Percentiles rank a stretch among this genome's conserved stretches.
These are phyloP conservation scores for Eciton burchellii DNA, from an alignment of 1,140 invertebrate species.

Conservation along the genomic window DNA sequence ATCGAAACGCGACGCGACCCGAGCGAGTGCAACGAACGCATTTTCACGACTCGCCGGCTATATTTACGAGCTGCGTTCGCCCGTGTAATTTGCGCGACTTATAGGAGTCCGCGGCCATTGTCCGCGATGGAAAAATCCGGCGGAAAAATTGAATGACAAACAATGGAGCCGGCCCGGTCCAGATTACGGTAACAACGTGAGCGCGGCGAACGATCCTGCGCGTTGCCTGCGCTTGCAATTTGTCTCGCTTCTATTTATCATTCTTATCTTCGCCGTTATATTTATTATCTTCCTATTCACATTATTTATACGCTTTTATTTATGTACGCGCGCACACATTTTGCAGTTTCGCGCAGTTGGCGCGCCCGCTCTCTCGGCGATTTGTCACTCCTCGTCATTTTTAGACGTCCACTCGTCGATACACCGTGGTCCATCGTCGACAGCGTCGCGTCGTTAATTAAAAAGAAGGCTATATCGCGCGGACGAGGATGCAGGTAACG, in stretches of 20 bases:
- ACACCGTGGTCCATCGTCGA: neutral
- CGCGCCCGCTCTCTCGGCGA: neutral
- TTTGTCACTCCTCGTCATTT: slow-evolving; percentile 22
- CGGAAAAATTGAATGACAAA: slow-evolving; percentile 78
- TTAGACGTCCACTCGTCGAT: neutral
- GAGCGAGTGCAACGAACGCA: slow-evolving; percentile 30
- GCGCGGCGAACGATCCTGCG: slow-evolving; percentile 55
- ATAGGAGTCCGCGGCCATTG: slow-evolving; percentile 68
- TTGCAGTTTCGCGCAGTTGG: neutral
- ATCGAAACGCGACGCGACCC: slow-evolving; percentile 11
- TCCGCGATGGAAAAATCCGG: slow-evolving; percentile 72
- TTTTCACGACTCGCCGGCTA: slow-evolving; percentile 75
- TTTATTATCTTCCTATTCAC: too few relatives aligned
- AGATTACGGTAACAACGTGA: slow-evolving; percentile 77
- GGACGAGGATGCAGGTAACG: slow-evolving; percentile 29
- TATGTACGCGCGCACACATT: neutral
- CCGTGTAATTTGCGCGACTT: slow-evolving; percentile 71
- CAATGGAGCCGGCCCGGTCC: slow-evolving; percentile 69
- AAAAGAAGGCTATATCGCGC: slow-evolving; percentile 27
- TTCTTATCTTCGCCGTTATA: too few relatives aligned
- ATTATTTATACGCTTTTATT: too few relatives aligned
- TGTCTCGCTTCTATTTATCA: neutral
- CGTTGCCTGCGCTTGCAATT: slow-evolving; percentile 11
- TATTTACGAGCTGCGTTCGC: slow-evolving; percentile 77
- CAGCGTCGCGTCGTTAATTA: neutral